Evolutionary conservation across 2,113 vertebrate species (phyloP).

Genomic region (Gasterosteus nipponicus): DNA sequence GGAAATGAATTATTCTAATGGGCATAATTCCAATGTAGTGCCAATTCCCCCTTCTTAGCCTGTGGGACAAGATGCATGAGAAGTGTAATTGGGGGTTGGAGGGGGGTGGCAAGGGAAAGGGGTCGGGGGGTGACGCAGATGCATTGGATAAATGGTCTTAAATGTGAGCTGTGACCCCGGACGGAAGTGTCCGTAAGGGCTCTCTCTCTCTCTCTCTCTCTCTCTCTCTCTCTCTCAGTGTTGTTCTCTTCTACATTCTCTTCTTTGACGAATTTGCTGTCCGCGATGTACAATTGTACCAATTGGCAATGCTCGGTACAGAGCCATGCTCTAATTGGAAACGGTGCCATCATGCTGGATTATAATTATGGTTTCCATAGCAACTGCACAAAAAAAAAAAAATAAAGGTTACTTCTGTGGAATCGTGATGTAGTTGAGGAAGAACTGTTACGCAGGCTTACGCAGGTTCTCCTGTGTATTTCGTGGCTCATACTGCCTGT

Average conservation of each 20-base stretch:
- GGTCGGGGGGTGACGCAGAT: slow-evolving; percentile 46
- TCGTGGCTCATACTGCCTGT: slow-evolving; percentile 22
- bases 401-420: slow-evolving; percentile 16
- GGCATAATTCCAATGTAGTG: slow-evolving; percentile 64
- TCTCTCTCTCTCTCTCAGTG: background rate
- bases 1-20: slow-evolving; percentile 76
- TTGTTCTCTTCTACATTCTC: background rate
- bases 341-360: slow-evolving; percentile 42
- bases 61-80: slow-evolving; percentile 63
- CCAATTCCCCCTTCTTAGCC: slow-evolving; percentile 50
- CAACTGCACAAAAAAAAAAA: slow-evolving; percentile 50
- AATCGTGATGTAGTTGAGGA: slow-evolving; percentile 23
- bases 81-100: slow-evolving; percentile 49
- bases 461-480: slow-evolving; percentile 17
- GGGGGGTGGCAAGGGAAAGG: slow-evolving; percentile 8
- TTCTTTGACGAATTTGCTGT: slow-evolving; percentile 34
- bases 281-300: slow-evolving; percentile 27
- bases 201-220: background rate
- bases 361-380: slow-evolving; percentile 64
- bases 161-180: slow-evolving; percentile 1
- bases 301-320: slow-evolving; percentile 50
- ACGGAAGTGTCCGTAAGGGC: slow-evolving; percentile 6
- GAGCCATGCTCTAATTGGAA: slow-evolving; percentile 60
- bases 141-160: slow-evolving; percentile 45
- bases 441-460: background rate